Evolutionary conservation across 2,888 invertebrate genomes (phyloP).

Genomic region (Lordiphosa fenestrarum): DNA sequence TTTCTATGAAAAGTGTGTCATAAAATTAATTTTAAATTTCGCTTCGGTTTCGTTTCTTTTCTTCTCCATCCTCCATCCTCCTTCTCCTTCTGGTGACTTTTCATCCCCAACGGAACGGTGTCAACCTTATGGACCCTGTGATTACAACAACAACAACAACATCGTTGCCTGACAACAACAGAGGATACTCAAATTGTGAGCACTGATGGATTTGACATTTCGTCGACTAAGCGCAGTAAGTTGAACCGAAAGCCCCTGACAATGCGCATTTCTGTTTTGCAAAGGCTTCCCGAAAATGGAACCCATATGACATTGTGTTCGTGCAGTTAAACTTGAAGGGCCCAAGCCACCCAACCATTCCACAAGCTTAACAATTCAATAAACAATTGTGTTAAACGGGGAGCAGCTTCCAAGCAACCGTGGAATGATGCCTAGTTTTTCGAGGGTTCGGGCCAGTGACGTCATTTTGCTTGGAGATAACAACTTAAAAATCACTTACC

Average conservation of each 20-base stretch:
- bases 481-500: conserved; percentile 75
- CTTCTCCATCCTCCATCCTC: conserved; percentile 7
- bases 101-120: conserved; percentile 71
- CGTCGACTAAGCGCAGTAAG: conserved; percentile 76
- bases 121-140: conserved; percentile 60
- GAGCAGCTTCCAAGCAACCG: conserved; percentile 45
- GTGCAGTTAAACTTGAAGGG: conserved; percentile 69
- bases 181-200: conserved; percentile 80
- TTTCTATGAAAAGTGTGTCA: conserved; percentile 73
- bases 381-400: conserved; percentile 74
- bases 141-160: conserved; percentile 38
- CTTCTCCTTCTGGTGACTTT: conserved; percentile 53
- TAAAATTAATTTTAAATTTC: conserved; percentile 74
- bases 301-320: conserved; percentile 53
- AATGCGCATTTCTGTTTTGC: conserved; percentile 62
- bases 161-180: conserved; percentile 55
- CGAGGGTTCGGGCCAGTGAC: conserved; percentile 42
- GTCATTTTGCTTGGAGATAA: conserved; percentile 55
- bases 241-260: conserved; percentile 66
- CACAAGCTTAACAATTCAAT: conserved; percentile 66
- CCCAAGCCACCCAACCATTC: background rate
- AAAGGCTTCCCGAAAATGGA: conserved; percentile 30
- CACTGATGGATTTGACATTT: conserved; percentile 79
- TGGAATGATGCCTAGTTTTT: conserved; percentile 41
- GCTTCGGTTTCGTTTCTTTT: conserved; percentile 59